phyloP scores from a whole-genome alignment of 2,113 vertebrate species.

The Strix uralensis region DNA sequence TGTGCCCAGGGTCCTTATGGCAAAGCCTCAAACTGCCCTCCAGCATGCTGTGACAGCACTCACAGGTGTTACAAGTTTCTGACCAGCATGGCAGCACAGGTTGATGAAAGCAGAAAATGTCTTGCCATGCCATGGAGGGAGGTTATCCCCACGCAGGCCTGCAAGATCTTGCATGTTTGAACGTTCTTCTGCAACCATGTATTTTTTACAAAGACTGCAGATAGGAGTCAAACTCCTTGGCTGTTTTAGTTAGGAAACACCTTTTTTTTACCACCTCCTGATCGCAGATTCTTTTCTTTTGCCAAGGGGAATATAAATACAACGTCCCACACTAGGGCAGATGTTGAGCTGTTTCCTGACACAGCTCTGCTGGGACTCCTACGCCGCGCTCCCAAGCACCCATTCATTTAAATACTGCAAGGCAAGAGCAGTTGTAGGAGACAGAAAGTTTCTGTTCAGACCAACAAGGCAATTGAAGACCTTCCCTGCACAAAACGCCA shows the following conservation, averaged over 20 bases:
- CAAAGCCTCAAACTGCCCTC: background rate
- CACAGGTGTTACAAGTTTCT: background rate
- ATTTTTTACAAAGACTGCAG: fast-evolving
- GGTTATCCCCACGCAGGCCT: background rate
- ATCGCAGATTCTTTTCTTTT: background rate
- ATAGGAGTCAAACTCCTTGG: background rate
- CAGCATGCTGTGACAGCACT: background rate
- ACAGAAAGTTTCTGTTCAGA: conserved; percentile 31
- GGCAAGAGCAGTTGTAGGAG: background rate
- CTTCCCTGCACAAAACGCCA: background rate
- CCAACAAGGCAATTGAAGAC: background rate
- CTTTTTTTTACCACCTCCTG: background rate
- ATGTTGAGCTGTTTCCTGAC: conserved; percentile 5
- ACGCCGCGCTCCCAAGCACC: background rate
- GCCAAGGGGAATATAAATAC: background rate
- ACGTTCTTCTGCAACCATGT: background rate
- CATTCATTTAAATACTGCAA: background rate
- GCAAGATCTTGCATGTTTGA: background rate
- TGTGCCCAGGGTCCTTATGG: background rate
- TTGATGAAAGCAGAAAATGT: background rate
- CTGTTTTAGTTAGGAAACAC: background rate
- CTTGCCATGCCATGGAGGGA: background rate
- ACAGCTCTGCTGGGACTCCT: background rate
- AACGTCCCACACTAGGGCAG: background rate
- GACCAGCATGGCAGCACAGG: background rate